Base-by-base conservation (phyloP, 2,797 vertebrate species). In the Gymnodraco acuticeps region DNA sequence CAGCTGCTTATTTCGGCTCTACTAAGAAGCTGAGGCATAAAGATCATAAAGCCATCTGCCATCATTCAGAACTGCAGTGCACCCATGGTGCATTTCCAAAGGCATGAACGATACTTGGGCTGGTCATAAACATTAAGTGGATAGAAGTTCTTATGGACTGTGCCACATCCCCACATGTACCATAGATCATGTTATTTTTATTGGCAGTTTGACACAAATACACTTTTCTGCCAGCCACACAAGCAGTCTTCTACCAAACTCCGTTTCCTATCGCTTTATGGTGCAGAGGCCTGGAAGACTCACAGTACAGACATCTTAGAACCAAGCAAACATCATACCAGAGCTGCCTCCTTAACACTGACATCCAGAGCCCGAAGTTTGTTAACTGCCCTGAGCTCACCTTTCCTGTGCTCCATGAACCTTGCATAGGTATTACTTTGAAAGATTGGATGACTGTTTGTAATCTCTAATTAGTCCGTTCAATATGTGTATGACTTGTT, bases 61-160 rank as follows among this genome's bases (percentile, higher is more conserved):
- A 50, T 74, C 54, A 43, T 55, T 77, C 38, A 74, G 16, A 66
- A 15, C 59, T 78, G 9, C 50, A 69, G 45, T 61, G 3, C 45
- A 45, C 4, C 62, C 60, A 58, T 10, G 45, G n/a, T 54, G 43
- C 47, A 13, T 59, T 64, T 51, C 33, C n/a, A 70, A 62, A 79
- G 48, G 2, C 17, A 55, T 46, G 10, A 50, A 58, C 11, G 14
- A 74, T 20, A 17, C 38, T 8, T 62, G 27, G 15, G 42, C 43
- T 43, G n/a, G 27, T 56, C 15, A 56, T 54, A 53, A 73, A 70
- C 31, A 27, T 20, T 53, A 31, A 61, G n/a, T 45, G 46, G 41
- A 61, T 16, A 64, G 38, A 70, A 11, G 46, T 63, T 67, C 27
- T 47, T 46, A 54, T n/a, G 42, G 20, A 45, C 42, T 15, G 1